Evolutionary conservation across 1,140 invertebrate species (phyloP).

Genomic region (Drosophila rhopaloa): DNA sequence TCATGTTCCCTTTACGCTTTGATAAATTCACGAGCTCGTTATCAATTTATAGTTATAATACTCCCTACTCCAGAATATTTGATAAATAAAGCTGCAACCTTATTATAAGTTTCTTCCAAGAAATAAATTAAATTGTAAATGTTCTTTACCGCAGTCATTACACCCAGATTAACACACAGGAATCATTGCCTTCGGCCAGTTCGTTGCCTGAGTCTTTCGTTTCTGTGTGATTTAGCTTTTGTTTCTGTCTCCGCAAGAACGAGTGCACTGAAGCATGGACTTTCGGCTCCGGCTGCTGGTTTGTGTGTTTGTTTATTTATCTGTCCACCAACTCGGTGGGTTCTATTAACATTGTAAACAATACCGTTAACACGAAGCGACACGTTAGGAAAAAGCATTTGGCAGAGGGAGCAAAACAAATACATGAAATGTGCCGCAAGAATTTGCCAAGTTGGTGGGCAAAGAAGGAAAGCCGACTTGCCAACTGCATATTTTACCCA

Average conservation of each 20-base stretch:
- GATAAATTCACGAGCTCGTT: background rate
- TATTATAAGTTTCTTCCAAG: conserved; percentile 20
- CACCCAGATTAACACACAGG: conserved; percentile 22
- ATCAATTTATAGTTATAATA: background rate
- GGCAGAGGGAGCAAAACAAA: conserved; percentile 10
- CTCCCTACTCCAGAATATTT: conserved; percentile 5
- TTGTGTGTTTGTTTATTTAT: conserved; percentile 60
- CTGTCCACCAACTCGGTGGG: conserved; percentile 63
- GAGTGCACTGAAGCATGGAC: conserved; percentile 56
- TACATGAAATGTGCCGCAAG: conserved; percentile 64
- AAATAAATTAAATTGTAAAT: conserved; percentile 39
- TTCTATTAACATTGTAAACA: conserved; percentile 80
- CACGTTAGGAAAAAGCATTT: conserved; percentile 28
- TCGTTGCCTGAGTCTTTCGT: conserved; percentile 77
- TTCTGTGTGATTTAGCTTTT: conserved; percentile 30
- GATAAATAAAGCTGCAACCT: conserved; percentile 9
- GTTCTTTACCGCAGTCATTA: conserved; percentile 20
- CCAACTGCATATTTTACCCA: conserved; percentile 53
- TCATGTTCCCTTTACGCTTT: conserved; percentile 8
- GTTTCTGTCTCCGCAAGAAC: conserved; percentile 25
- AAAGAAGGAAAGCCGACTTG: conserved; percentile 23
- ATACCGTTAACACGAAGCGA: conserved; percentile 76
- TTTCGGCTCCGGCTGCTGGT: conserved; percentile 42
- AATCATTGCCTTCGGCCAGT: conserved; percentile 46
- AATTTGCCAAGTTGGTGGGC: conserved; percentile 42